Evolutionary conservation across 2,113 vertebrate genomes (phyloP).

Genomic region (Alouatta palliata): DNA sequence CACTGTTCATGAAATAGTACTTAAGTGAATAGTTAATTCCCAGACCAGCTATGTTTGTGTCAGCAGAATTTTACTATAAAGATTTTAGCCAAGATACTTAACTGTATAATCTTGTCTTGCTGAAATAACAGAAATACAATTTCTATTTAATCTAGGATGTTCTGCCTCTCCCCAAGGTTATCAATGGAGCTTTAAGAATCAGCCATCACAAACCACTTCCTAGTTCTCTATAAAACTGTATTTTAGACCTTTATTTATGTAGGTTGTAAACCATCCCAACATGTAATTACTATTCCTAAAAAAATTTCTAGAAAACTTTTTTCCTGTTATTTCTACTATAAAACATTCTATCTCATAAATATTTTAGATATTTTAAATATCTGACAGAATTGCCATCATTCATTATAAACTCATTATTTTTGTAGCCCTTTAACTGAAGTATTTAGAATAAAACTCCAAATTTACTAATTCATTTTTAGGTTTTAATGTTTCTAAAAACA

Average conservation of each 20-base stretch:
- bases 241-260: not conserved
- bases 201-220: not conserved
- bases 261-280: not conserved
- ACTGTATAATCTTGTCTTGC: not conserved
- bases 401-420: not conserved
- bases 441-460: not conserved
- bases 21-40: constrained; percentile 1
- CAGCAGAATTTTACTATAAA: constrained; percentile 25
- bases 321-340: not conserved
- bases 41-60: not conserved
- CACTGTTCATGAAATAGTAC: constrained; percentile 19
- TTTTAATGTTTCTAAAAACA: constrained; percentile 25
- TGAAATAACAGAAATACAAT: not conserved
- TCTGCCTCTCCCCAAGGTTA: not conserved
- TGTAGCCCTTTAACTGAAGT: not conserved
- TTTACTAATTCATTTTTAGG: not conserved
- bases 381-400: not conserved
- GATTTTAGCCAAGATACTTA: not conserved
- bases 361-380: not conserved
- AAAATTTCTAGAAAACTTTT: not conserved
- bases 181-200: not conserved
- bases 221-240: not conserved
- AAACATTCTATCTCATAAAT: not conserved
- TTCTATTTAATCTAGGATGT: not conserved
- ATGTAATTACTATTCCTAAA: not conserved